These are phyloP conservation scores for Scylla paramamosain DNA, from an alignment of 1,140 invertebrate genomes.

Conservation along the genomic window DNA sequence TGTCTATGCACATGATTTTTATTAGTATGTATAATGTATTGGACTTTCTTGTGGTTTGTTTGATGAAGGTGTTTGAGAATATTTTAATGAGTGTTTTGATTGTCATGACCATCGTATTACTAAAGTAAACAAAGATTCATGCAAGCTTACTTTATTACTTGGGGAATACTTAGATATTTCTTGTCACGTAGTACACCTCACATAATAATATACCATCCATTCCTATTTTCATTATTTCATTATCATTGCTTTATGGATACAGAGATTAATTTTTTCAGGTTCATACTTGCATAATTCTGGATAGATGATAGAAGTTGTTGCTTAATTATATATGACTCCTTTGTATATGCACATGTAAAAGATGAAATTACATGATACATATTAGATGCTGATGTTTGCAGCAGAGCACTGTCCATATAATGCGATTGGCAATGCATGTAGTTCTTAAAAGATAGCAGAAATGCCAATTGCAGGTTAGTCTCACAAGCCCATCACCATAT, in stretches of 20 bases:
- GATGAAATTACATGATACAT: background rate
- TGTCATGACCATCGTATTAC: too few species aligned
- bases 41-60: too few species aligned
- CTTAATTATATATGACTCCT: background rate
- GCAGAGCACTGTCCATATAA: background rate
- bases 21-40: background rate
- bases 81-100: too few species aligned
- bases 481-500: background rate
- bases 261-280: background rate
- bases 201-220: background rate
- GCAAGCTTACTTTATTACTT: background rate
- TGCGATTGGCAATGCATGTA: background rate
- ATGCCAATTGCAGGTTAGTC: background rate
- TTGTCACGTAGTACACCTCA: background rate
- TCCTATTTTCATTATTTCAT: background rate
- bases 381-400: background rate
- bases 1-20: background rate
- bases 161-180: background rate
- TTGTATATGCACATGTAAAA: background rate
- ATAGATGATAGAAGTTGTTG: slow-evolving; percentile 4
- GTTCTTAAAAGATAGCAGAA: background rate
- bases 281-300: background rate
- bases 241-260: background rate
- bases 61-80: too few species aligned
- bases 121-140: too few species aligned